Conservation (phyloP, 1,140 invertebrate species). For the Diplogasteroides magnus region DNA sequence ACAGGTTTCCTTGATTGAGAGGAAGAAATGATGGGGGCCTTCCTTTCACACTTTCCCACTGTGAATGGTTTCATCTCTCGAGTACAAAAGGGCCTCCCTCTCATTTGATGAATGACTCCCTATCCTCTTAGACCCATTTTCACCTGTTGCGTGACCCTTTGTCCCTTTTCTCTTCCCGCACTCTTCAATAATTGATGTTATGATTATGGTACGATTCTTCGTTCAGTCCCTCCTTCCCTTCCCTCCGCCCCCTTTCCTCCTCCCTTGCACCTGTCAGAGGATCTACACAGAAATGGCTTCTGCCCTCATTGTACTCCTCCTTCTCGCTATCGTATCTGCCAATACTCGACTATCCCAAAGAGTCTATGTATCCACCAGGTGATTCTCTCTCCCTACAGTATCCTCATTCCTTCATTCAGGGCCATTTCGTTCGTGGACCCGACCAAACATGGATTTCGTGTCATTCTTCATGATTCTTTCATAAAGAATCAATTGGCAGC, state of each 20-base stretch:
- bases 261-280: not conserved
- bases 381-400: not conserved
- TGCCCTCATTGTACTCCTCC: not conserved
- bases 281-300: not conserved
- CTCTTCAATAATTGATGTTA: not conserved
- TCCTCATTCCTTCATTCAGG: constrained; percentile 7
- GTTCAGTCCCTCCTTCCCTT: not conserved
- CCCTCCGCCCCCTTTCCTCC: not conserved
- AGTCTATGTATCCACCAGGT: not conserved
- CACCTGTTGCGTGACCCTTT: not conserved
- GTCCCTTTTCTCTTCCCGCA: not conserved
- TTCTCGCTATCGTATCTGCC: no score
- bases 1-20: no score
- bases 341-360: no score
- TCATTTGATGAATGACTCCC: no score
- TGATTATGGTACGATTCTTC: no score
- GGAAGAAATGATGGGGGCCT: no score
- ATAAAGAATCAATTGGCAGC: constrained; percentile 18
- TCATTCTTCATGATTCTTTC: constrained; percentile 24
- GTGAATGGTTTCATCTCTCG: not conserved
- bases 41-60: not conserved
- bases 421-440: constrained; percentile 22
- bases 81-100: no score
- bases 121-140: no score
- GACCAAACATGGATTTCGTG: constrained; percentile 22